Evolutionary conservation across 2,113 vertebrate species (phyloP), one percentile per base, ranked within the genome.

Genomic region (Sorex araneus): DNA sequence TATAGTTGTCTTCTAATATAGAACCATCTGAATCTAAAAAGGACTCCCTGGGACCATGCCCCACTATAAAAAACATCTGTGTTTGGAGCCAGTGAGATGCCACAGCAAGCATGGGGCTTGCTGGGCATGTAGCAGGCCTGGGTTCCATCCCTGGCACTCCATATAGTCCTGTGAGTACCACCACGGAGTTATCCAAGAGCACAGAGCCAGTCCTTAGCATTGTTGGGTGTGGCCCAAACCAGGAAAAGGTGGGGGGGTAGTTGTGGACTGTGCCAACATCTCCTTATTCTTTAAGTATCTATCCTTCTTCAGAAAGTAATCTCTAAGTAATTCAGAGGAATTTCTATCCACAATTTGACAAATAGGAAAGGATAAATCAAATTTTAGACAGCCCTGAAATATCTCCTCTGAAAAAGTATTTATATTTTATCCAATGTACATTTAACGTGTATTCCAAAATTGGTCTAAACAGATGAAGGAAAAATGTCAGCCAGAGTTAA

Each of bases 391-490:
- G 47, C 32, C 66, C 13, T 75, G 18, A 92, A 84, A 82, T 82
- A 87, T 27, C 47, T 84, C 81, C 18, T 80, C 21, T 94, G 28
- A 77, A 89, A 21, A 95, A 34, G 84, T 1, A 10, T 23, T 27
- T 36, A 4, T 83, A n/a, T 60, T 82, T 57, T 19, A 95, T 23
- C 34, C 28, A 84, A 67, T 84, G 36, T 36, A 69, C 6, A 64
- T 63, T 84, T 88, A 69, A 90, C 90, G 43, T 88, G 87, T 30
- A 81, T 94, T 87, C 6, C 1, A 70, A 77, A n/a, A 75, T 34
- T 90, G 30, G 21, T 89, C 91, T 32, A 79, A 91, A 84, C 43
- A 89, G 90, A 88, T 87, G 77, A 87, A 94, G 81, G 27, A 82
- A 92, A 81, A 84, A 79, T 78, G 36, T 11, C 47, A 91, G 30